A percentile compares a stretch with the other conserved stretches of the same genome.
Evolutionary conservation across 2,888 invertebrate species (phyloP).

Genomic region (Spodoptera picta): DNA sequence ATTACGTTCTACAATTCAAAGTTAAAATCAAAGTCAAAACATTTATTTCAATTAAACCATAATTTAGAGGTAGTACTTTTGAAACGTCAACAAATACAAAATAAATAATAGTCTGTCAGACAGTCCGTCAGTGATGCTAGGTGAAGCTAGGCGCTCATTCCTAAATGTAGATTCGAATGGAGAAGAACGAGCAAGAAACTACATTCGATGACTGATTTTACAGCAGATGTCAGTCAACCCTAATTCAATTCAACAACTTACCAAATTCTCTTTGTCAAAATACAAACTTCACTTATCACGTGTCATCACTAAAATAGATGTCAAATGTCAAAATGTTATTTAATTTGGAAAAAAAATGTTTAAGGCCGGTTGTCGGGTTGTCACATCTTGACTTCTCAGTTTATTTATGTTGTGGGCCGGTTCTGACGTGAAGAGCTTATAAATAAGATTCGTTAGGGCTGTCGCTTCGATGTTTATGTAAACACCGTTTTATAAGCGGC

Average conservation of each 20-base stretch:
- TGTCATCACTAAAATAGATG: constrained; percentile 41
- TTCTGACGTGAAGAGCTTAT: constrained; percentile 69
- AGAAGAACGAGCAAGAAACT: no score
- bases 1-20: no score
- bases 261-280: constrained; percentile 6
- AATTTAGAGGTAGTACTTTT: no score
- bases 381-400: constrained; percentile 59
- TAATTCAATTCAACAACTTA: constrained; percentile 3
- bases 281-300: constrained; percentile 19
- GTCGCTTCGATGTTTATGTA: constrained; percentile 51
- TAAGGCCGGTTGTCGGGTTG: constrained; percentile 58
- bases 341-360: constrained; percentile 35
- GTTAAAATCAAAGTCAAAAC: no score
- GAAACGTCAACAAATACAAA: no score
- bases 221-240: background rate
- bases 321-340: constrained; percentile 47
- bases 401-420: constrained; percentile 67
- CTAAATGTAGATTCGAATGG: no score
- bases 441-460: constrained; percentile 71
- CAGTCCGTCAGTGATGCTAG: no score
- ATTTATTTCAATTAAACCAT: no score
- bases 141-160: no score
- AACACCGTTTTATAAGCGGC: constrained; percentile 39
- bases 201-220: no score
- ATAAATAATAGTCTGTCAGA: no score